These are phyloP conservation scores for Phasianus colchicus DNA, from an alignment of 2,113 vertebrate species.

Conservation along the genomic window DNA sequence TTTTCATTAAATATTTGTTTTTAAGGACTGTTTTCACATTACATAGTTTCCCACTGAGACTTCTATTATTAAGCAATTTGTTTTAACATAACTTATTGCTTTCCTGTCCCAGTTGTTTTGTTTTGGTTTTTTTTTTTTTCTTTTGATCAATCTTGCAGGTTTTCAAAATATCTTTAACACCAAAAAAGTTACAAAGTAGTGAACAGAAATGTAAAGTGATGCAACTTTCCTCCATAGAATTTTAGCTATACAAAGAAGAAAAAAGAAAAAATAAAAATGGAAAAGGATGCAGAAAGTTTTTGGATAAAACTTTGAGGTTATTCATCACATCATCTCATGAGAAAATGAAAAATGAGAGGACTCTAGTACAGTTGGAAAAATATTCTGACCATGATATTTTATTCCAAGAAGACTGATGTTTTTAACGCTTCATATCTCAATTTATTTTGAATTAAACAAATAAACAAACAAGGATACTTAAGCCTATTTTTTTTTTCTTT, in stretches of 20 bases:
- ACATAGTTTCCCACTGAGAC: background rate
- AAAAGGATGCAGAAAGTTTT: background rate
- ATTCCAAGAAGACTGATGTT: background rate
- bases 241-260: background rate
- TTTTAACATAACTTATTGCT: background rate
- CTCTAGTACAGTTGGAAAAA: background rate
- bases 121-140: background rate
- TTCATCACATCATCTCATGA: background rate
- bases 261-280: background rate
- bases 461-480: background rate
- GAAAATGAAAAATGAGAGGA: constrained; percentile 1
- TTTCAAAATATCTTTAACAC: background rate
- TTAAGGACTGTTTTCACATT: background rate
- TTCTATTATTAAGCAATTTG: background rate
- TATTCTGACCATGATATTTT: background rate
- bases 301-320: background rate
- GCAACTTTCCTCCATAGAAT: background rate
- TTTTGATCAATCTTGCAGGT: background rate
- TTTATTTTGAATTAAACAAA: background rate
- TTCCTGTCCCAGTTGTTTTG: background rate
- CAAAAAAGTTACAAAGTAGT: background rate
- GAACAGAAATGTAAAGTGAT: background rate
- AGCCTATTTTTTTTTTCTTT: background rate
- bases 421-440: background rate
- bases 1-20: background rate